Evolutionary conservation across 1,140 invertebrate species (phyloP).

Genomic region (Pollicipes pollicipes): DNA sequence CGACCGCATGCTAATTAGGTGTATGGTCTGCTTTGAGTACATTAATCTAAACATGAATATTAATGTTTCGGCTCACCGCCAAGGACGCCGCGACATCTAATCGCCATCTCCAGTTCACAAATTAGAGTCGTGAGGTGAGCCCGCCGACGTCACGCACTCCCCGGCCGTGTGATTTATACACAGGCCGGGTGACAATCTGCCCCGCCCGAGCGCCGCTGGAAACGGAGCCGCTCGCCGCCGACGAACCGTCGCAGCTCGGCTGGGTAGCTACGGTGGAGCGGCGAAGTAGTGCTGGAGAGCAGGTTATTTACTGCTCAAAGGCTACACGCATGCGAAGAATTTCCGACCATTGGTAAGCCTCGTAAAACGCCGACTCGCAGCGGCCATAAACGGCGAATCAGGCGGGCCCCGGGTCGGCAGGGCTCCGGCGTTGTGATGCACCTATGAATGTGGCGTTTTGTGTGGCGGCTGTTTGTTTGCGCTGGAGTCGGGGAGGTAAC

Average conservation of each 20-base stretch:
- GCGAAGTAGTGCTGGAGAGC: too few species aligned
- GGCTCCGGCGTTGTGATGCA: background rate
- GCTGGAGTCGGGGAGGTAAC: background rate
- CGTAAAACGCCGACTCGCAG: background rate
- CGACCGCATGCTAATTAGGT: background rate
- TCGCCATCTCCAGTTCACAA: background rate
- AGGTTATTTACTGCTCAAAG: too few species aligned
- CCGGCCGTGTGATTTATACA: background rate
- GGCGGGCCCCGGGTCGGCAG: too few species aligned
- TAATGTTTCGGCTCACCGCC: background rate
- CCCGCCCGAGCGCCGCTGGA: too few species aligned
- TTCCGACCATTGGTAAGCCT: background rate
- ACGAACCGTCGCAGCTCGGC: too few species aligned
- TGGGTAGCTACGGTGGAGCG: too few species aligned
- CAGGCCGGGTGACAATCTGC: too few species aligned
- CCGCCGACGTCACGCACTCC: too few species aligned
- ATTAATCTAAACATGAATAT: slow-evolving; percentile 2
- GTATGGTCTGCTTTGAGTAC: background rate
- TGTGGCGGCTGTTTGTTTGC: background rate
- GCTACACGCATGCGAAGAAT: background rate
- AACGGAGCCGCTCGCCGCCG: too few species aligned
- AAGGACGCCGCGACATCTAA: background rate
- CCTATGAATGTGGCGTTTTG: background rate
- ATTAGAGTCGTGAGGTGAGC: background rate
- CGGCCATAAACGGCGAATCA: background rate